Base-by-base conservation (phyloP, 37 sponge, comb jelly and placozoan genomes). In the Hexactinellida sp. region DNA sequence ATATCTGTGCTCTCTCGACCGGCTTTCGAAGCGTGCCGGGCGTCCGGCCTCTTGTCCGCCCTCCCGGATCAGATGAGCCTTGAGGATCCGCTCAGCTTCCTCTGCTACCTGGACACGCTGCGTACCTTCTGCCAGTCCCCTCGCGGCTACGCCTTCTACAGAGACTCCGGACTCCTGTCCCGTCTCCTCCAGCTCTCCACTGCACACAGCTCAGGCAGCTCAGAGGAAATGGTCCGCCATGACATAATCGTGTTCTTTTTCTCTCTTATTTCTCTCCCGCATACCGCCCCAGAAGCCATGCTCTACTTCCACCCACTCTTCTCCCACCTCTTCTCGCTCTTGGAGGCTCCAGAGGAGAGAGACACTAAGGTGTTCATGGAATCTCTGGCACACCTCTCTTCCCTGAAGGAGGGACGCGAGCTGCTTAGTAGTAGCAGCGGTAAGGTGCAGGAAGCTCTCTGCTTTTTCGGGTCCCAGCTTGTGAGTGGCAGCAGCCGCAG, bases 21-120 rank as follows among this genome's bases (percentile, higher is more conserved):
- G 3, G 76, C 76, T 7, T 63, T 63, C 13, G 76, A n/a, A 1
- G 3, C 3, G 19, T 63, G 76, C 13, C 3, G 13, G 13, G 32
- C 3, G 19, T n/a, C 30, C 34, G 76, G 76, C 34, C 30, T 63
- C 76, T 28, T 63, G 76, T 10, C 76, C 13, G 21, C 34, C 30
- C 76, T 63, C 76, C 13, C 76, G 5, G 32, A 63, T 3, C 76
- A 28, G 3, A 23, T 63, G 25, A 63, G 76, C 76, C 13, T 1
- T 32, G 76, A 63, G 34, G 76, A 63, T n/a, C 76, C 76, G 19
- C 76, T 63, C 76, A 63, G 76, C 76, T 63, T 63, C 76, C 76
- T 63, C 32, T 63, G 76, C 76, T 63, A 63, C 13, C 76, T 63
- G 25, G 76, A 63, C 76, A 63, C 30, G 19, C 76, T 63, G 30